Percentiles rank a stretch among this genome's conserved stretches.
phyloP scores from a whole-genome alignment of 1,140 invertebrate species.

The Vollenhovia emeryi region DNA sequence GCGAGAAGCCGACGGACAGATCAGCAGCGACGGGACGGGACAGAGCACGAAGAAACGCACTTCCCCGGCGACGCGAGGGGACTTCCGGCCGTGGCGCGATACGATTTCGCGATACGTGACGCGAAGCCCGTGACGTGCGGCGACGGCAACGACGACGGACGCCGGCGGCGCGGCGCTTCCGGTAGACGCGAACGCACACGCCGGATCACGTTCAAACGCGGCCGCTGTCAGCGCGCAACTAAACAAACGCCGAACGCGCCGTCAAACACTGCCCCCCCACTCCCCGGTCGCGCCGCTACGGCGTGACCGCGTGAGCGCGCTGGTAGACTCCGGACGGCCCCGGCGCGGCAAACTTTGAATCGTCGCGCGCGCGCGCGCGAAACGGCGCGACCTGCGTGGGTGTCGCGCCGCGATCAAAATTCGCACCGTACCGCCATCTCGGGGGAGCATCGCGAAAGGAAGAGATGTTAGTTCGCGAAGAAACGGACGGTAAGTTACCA shows the following conservation, averaged over 20 bases:
- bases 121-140: neutral
- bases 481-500: neutral
- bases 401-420: neutral
- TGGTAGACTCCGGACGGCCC: neutral
- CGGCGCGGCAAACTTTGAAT: conserved; percentile 7
- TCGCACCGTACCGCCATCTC: conserved; percentile 4
- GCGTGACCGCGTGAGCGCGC: conserved; percentile 73
- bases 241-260: conserved; percentile 82
- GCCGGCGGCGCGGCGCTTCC: conserved; percentile 51
- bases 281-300: conserved; percentile 43
- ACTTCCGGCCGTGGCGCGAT: neutral
- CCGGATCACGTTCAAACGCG: conserved; percentile 76
- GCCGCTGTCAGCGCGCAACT: conserved; percentile 85
- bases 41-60: conserved; percentile 4
- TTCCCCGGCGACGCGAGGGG: conserved; percentile 15
- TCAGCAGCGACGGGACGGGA: neutral
- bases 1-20: neutral
- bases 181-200: conserved; percentile 65
- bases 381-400: neutral
- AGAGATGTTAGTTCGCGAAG: neutral
- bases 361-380: neutral
- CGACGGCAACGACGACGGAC: neutral
- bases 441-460: neutral
- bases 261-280: conserved; percentile 80
- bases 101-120: neutral